Base-by-base conservation (phyloP, 2,888 invertebrate genomes). In the Tipula lateralis region DNA sequence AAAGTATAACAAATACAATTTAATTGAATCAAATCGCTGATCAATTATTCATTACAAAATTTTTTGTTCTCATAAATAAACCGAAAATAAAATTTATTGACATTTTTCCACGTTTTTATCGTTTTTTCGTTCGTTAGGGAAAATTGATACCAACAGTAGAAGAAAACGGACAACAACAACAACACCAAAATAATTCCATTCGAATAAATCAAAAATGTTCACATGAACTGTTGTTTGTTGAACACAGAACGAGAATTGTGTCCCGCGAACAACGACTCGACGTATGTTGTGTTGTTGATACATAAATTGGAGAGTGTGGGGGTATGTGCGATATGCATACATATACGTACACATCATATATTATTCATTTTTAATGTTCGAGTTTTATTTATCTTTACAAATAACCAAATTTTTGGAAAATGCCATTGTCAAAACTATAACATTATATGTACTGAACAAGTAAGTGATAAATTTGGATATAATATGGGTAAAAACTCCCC, bases 351-450 rank as follows among this genome's bases (percentile, higher is more conserved):
- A 66, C 24, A 66, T 66, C 66, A 66, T 66, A 66, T 66, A 66
- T 66, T 66, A 66, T 66, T 66, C 66, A 66, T 66, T 66, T 66
- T 66, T 66, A 66, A 66, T 66, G 66, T 66, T 66, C 66, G 66
- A 66, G 66, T 9, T 66, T 66, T 66, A 24, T 66, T 66, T 66
- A 66, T 66, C 66, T 66, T 66, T 66, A 66, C 66, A 66, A 66
- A 66, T 66, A 66, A 66, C 19, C 66, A 66, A 44, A 44, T 66
- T 19, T 66, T 66, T 2, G 24, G 24, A 66, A 66, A 19, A 66
- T 66, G 66, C 66, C 66, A 66, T 66, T 66, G 66, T 66, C 7
- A 66, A 66, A 66, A 66, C 66, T 66, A 66, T 16, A 12, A n/a
- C n/a, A n/a, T n/a, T 24, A 24, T 66, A 24, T 24, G n/a, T 66